These are phyloP conservation scores for Archocentrus centrarchus DNA, from an alignment of 2,113 vertebrate species.

Conservation along the genomic window DNA sequence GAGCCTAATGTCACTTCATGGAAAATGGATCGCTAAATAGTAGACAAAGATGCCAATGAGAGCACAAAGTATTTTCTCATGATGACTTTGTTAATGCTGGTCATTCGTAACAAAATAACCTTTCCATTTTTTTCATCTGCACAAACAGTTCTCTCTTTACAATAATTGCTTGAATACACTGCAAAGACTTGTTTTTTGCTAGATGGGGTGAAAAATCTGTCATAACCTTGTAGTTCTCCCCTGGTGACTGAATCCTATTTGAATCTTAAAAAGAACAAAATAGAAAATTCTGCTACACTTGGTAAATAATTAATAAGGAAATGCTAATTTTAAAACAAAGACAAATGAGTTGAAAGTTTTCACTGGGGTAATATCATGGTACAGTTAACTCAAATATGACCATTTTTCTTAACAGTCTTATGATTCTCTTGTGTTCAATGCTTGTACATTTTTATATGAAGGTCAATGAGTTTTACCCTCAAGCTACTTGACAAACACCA, in stretches of 20 bases:
- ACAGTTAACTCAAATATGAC: neutral
- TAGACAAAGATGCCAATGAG: conserved; percentile 12
- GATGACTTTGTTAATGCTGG: conserved; percentile 6
- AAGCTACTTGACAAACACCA: neutral
- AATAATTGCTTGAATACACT: conserved; percentile 54
- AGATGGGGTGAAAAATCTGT: conserved; percentile 47
- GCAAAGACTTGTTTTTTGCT: conserved; percentile 37
- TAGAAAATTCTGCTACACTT: conserved; percentile 30
- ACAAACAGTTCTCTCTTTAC: conserved; percentile 20
- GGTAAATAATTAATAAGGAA: conserved; percentile 68
- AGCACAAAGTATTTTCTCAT: conserved; percentile 8
- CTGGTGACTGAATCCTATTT: conserved; percentile 57
- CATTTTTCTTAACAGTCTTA: conserved; percentile 19
- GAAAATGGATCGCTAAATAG: conserved; percentile 15
- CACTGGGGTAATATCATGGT: conserved; percentile 41
- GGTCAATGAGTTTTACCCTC: neutral
- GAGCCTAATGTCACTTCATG: conserved; percentile 33
- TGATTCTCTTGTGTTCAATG: neutral
- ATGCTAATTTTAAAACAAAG: conserved; percentile 52
- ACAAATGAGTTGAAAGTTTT: conserved; percentile 48
- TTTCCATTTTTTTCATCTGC: conserved; percentile 23
- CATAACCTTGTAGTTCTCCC: conserved; percentile 51
- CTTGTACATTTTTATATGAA: neutral
- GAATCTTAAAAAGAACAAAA: conserved; percentile 60
- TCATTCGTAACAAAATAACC: conserved; percentile 16